Percentiles rank a stretch among this genome's conserved stretches.
These are phyloP conservation scores for Poecilus cupreus DNA, from an alignment of 2,888 invertebrate genomes.

Conservation along the genomic window DNA sequence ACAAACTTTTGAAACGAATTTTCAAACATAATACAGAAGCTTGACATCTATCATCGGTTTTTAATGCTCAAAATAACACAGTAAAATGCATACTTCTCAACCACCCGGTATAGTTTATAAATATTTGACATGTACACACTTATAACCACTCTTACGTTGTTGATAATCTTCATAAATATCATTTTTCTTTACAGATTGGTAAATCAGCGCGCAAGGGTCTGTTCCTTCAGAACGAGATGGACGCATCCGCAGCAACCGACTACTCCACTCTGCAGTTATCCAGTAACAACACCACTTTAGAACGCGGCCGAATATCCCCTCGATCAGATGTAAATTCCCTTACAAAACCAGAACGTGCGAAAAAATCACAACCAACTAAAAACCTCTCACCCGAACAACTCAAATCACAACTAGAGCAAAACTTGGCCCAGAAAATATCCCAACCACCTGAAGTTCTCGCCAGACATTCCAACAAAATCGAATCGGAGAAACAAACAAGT, in stretches of 20 bases:
- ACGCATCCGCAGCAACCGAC: conserved; percentile 70
- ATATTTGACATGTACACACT: too few relatives aligned
- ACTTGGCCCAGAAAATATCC: conserved; percentile 65
- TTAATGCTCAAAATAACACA: too few relatives aligned
- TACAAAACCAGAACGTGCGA: conserved; percentile 63
- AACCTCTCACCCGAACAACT: conserved; percentile 67
- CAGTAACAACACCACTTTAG: conserved; percentile 70
- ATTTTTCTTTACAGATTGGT: conserved; percentile 66
- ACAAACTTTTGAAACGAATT: too few relatives aligned
- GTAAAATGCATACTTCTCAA: too few relatives aligned
- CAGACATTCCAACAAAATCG: conserved; percentile 65
- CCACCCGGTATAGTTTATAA: too few relatives aligned
- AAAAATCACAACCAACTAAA: conserved; percentile 62
- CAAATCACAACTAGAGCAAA: conserved; percentile 68
- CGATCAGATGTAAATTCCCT: conserved; percentile 62
- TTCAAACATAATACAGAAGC: too few relatives aligned
- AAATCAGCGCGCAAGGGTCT: conserved; percentile 69
- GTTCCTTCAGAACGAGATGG: conserved; percentile 71
- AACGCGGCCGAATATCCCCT: conserved; percentile 69
- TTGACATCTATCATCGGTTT: too few relatives aligned
- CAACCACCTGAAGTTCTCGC: conserved; percentile 53
- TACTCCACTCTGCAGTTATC: conserved; percentile 71
- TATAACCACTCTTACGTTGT: too few relatives aligned
- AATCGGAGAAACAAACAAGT: conserved; percentile 75
- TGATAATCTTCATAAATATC: neutral